These are phyloP conservation scores for Actenoides hombroni DNA, from an alignment of 2,113 vertebrate genomes.

Conservation along the genomic window DNA sequence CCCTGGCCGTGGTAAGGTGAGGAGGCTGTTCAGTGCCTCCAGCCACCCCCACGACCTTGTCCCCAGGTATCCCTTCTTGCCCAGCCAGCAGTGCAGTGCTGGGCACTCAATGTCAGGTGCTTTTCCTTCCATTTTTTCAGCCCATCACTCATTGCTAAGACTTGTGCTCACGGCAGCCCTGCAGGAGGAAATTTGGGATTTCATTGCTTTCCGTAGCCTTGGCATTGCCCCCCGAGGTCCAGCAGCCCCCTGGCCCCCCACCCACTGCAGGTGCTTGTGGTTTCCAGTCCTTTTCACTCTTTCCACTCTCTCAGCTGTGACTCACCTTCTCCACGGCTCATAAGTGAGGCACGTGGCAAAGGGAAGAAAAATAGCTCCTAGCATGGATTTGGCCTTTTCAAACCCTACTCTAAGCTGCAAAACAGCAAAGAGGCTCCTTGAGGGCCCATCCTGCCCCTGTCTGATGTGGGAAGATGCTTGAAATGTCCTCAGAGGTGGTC, in stretches of 20 bases:
- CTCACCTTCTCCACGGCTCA: background rate
- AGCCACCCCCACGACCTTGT: background rate
- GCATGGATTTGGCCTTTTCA: background rate
- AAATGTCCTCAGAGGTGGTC: background rate
- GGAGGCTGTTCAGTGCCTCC: background rate
- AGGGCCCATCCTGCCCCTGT: background rate
- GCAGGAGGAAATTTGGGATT: background rate
- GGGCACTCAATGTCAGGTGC: fast-evolving
- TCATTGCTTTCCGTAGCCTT: background rate
- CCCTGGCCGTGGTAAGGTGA: fast-evolving
- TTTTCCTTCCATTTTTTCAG: background rate
- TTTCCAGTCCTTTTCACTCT: background rate
- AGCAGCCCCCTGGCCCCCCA: background rate
- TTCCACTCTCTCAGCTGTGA: background rate
- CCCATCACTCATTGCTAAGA: too few relatives aligned
- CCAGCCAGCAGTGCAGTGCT: background rate
- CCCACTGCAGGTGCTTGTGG: background rate
- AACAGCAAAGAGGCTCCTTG: background rate
- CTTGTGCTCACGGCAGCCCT: background rate
- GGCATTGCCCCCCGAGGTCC: background rate
- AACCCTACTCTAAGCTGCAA: background rate
- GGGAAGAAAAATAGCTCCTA: background rate
- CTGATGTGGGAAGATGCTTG: background rate
- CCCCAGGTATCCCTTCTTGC: background rate
- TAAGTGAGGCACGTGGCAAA: background rate